These are phyloP conservation scores for Drosophila rufa DNA, from an alignment of 1,140 invertebrate species.

Conservation along the genomic window DNA sequence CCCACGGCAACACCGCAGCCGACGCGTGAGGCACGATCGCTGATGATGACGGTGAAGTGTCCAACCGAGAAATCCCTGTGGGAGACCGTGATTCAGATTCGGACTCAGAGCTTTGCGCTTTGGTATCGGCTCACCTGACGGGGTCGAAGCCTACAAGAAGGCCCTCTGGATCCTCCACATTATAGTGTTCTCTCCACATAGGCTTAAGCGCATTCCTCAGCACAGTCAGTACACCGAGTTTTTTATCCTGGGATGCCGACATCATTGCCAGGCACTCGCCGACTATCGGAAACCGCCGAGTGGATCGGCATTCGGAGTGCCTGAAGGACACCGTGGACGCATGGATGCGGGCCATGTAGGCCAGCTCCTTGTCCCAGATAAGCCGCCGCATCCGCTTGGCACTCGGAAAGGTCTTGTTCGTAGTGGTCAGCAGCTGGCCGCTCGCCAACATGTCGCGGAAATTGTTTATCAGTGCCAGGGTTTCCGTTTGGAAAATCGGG, in stretches of 20 bases:
- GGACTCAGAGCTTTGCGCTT: neutral
- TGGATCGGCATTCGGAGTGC: slow-evolving; percentile 47
- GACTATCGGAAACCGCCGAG: slow-evolving; percentile 37
- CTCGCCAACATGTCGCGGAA: slow-evolving; percentile 43
- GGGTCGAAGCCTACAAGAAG: slow-evolving; percentile 11
- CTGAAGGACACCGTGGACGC: slow-evolving; percentile 49
- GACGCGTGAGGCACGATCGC: slow-evolving; percentile 60
- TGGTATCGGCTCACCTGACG: slow-evolving; percentile 2
- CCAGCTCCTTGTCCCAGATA: slow-evolving; percentile 68
- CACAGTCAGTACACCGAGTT: neutral
- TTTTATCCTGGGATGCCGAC: fast-evolving
- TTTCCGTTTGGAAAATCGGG: neutral
- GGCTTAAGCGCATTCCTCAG: neutral
- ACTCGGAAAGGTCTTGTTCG: slow-evolving; percentile 16
- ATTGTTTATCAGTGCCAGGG: slow-evolving; percentile 13
- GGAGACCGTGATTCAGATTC: neutral
- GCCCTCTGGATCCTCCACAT: slow-evolving; percentile 22
- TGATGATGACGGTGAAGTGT: slow-evolving; percentile 40
- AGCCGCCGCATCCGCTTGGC: slow-evolving; percentile 65
- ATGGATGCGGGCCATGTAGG: slow-evolving; percentile 53
- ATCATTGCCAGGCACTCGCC: slow-evolving; percentile 32
- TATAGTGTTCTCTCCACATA: slow-evolving; percentile 33
- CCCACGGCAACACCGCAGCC: slow-evolving; percentile 46
- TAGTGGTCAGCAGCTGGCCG: slow-evolving; percentile 6
- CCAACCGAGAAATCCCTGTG: slow-evolving; percentile 7